phyloP scores from a whole-genome alignment of 2,797 vertebrate species.

The Argentina silus region DNA sequence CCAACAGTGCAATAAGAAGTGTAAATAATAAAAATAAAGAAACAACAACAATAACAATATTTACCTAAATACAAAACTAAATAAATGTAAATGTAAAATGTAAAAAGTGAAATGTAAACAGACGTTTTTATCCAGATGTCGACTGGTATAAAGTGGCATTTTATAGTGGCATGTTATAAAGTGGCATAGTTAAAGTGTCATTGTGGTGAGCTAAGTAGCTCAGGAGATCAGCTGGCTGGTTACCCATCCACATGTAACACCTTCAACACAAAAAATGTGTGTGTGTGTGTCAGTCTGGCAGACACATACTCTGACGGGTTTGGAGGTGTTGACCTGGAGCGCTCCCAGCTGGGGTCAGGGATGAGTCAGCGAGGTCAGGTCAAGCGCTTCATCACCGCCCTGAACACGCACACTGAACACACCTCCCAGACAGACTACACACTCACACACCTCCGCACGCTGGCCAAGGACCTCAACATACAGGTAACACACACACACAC shows the following conservation, averaged over 20 bases:
- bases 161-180: no score
- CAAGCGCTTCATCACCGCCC: constrained; percentile 87
- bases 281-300: constrained; percentile 78
- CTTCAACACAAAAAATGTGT: background rate
- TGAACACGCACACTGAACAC: constrained; percentile 87
- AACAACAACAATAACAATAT: no score
- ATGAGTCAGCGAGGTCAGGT: constrained; percentile 94
- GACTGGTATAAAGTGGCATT: no score
- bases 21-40: no score
- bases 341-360: constrained; percentile 93
- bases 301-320: constrained; percentile 95
- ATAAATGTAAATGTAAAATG: no score
- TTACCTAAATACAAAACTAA: no score
- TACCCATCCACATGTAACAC: background rate
- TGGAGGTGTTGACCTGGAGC: constrained; percentile 93
- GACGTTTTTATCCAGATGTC: no score
- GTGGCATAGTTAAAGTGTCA: no score
- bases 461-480: constrained; percentile 82
- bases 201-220: no score
- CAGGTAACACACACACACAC: constrained; percentile 1
- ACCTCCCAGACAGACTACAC: constrained; percentile 91
- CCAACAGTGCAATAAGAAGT: no score
- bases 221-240: no score
- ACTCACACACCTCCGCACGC: constrained; percentile 83
- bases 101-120: no score